phyloP scores from a whole-genome alignment of 2,113 vertebrate genomes.

The Rhinoptilus africanus region DNA sequence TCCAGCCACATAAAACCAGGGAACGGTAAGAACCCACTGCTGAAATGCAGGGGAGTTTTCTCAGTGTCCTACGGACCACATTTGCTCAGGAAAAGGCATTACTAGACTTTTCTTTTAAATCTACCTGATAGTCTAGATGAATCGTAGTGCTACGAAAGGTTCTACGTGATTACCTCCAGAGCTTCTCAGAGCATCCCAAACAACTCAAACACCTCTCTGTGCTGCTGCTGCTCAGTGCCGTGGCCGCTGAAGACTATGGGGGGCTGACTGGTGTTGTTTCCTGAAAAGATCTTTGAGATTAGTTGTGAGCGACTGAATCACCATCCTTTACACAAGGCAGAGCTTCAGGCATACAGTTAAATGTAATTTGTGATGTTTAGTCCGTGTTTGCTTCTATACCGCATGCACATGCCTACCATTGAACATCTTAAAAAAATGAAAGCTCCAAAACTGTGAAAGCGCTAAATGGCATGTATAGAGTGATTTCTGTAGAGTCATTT shows the following conservation, averaged over 20 bases:
- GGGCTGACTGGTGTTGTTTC: too few relatives aligned
- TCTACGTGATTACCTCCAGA: neutral
- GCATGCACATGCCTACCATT: neutral
- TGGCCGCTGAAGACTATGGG: neutral
- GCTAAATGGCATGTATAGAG: neutral
- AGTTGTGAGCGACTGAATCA: neutral
- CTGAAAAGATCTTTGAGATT: neutral
- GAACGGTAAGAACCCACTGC: neutral
- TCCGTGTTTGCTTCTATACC: neutral
- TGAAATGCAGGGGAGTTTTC: neutral
- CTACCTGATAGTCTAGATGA: neutral
- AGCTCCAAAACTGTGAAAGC: neutral
- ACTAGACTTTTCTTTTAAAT: neutral
- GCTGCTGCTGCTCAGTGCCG: neutral
- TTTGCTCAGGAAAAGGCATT: neutral
- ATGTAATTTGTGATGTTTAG: neutral
- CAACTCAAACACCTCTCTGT: neutral
- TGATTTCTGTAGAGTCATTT: neutral
- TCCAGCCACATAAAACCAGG: too few relatives aligned
- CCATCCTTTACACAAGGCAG: neutral
- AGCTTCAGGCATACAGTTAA: neutral
- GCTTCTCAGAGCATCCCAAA: neutral
- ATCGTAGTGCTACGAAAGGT: neutral
- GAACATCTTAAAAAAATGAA: neutral
- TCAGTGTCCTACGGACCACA: rapidly evolving